Evolutionary conservation across 2,113 vertebrate species (phyloP).

Genomic region (Murina feae): DNA sequence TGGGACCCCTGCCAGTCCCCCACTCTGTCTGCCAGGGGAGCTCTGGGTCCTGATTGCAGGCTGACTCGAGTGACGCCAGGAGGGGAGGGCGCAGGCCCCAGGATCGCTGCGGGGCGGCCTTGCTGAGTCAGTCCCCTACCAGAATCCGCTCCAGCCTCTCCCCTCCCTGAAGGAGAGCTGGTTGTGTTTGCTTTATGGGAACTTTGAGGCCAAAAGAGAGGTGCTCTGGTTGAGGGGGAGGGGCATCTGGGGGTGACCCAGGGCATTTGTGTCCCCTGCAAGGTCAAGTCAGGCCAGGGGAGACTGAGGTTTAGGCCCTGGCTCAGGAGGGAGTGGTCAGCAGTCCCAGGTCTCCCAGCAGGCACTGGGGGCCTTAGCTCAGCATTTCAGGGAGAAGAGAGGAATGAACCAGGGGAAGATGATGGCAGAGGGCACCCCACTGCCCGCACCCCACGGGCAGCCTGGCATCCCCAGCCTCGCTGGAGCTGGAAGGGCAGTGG

Average conservation of each 20-base stretch:
- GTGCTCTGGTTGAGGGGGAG: not conserved
- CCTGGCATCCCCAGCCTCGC: rapidly evolving
- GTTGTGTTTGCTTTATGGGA: not conserved
- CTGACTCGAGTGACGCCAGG: not conserved
- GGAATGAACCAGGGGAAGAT: rapidly evolving
- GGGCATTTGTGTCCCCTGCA: not conserved
- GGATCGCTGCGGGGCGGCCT: not conserved
- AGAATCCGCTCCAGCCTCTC: not conserved
- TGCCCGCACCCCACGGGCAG: not conserved
- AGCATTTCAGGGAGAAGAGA: not conserved
- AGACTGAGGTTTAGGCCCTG: not conserved
- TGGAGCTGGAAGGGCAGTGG: not conserved
- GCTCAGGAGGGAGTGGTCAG: not conserved
- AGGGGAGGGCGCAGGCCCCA: not conserved
- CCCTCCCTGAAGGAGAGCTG: not conserved
- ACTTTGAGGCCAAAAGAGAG: not conserved
- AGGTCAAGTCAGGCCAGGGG: not conserved
- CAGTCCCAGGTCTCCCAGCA: rapidly evolving
- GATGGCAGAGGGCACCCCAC: not conserved
- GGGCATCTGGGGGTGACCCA: not conserved
- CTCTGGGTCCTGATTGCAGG: not conserved
- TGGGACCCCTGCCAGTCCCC: too few species aligned
- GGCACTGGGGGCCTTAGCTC: not conserved
- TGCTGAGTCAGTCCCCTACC: not conserved
- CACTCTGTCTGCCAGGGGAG: not conserved